phyloP scores from a whole-genome alignment of 2,797 vertebrate genomes.

The Sciaenops ocellatus region DNA sequence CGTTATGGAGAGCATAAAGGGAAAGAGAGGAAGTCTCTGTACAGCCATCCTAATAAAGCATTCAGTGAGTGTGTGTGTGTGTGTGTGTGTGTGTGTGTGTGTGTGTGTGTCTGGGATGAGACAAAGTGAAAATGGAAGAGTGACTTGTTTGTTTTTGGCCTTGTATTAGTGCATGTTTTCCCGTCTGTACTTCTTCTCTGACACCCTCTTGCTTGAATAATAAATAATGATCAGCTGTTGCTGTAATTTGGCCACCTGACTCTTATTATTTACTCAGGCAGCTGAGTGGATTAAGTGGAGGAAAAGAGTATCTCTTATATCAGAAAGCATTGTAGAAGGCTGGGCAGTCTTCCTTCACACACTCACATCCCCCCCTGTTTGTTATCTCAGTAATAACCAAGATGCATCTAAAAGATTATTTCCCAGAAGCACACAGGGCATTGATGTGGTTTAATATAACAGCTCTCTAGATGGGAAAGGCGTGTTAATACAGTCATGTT shows the following conservation, averaged over 20 bases:
- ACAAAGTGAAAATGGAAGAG: slow-evolving; percentile 44
- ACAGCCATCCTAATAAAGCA: slow-evolving; percentile 42
- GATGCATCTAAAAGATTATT: slow-evolving; percentile 23
- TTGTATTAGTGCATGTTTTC: slow-evolving; percentile 27
- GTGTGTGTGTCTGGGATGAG: slow-evolving; percentile 17
- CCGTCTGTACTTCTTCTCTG: slow-evolving; percentile 54
- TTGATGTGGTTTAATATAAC: slow-evolving; percentile 14
- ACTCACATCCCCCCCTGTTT: slow-evolving; percentile 15
- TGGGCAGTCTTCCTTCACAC: slow-evolving; percentile 17
- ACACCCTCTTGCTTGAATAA: slow-evolving; percentile 67
- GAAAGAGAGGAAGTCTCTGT: slow-evolving; percentile 58
- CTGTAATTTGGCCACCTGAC: slow-evolving; percentile 69
- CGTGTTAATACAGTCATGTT: slow-evolving; percentile 14
- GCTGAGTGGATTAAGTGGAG: slow-evolving; percentile 32
- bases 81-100: slow-evolving; percentile 17
- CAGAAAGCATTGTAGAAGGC: slow-evolving; percentile 32
- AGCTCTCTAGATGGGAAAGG: slow-evolving; percentile 25
- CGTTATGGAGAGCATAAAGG: slow-evolving; percentile 42
- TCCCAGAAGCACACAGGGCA: slow-evolving; percentile 8
- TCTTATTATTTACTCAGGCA: slow-evolving; percentile 55
- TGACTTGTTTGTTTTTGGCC: slow-evolving; percentile 50
- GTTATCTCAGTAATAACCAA: slow-evolving; percentile 36
- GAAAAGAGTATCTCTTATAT: slow-evolving; percentile 25
- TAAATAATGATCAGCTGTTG: slow-evolving; percentile 74
- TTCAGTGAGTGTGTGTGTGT: slow-evolving; percentile 31